Percentiles rank a stretch among this genome's conserved stretches.
Evolutionary conservation across 2,888 invertebrate genomes (phyloP).

Genomic region (Lepeophtheirus nordmannii): DNA sequence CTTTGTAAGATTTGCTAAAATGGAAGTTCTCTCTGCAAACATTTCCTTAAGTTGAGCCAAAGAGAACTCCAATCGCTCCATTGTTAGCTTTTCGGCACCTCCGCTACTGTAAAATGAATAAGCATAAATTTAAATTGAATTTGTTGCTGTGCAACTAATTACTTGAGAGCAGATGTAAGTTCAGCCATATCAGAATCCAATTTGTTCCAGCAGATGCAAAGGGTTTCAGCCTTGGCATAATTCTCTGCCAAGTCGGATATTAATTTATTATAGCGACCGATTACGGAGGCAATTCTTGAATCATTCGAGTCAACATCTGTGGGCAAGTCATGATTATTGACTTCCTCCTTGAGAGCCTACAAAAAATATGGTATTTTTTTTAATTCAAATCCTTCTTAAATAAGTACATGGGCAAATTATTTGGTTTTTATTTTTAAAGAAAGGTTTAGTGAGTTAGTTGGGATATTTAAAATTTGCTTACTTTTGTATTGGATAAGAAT

Average conservation of each 20-base stretch:
- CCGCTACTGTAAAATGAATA: neutral
- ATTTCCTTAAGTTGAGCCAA: conserved; percentile 9
- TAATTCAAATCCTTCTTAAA: neutral
- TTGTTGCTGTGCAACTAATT: neutral
- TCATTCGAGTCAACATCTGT: conserved; percentile 12
- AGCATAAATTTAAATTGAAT: neutral
- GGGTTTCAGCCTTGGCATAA: conserved; percentile 21
- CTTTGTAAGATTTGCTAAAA: conserved; percentile 12
- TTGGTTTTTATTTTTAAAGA: too few relatives aligned
- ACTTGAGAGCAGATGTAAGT: neutral
- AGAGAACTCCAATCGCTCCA: conserved; percentile 7
- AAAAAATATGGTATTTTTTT: neutral
- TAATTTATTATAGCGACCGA: conserved; percentile 17
- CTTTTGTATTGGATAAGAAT: conserved; percentile 15
- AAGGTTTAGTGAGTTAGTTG: neutral
- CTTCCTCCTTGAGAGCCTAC: conserved; percentile 9
- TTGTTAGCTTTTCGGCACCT: conserved; percentile 6
- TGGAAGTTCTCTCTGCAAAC: conserved; percentile 9
- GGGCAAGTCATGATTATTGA: neutral
- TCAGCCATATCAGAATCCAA: conserved; percentile 10
- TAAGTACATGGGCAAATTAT: too few relatives aligned
- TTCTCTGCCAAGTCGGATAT: conserved; percentile 6
- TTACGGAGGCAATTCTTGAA: neutral
- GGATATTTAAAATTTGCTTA: neutral
- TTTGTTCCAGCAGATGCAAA: conserved; percentile 21